phyloP scores from a whole-genome alignment of 1,140 invertebrate genomes.

The Vanessa atalanta region DNA sequence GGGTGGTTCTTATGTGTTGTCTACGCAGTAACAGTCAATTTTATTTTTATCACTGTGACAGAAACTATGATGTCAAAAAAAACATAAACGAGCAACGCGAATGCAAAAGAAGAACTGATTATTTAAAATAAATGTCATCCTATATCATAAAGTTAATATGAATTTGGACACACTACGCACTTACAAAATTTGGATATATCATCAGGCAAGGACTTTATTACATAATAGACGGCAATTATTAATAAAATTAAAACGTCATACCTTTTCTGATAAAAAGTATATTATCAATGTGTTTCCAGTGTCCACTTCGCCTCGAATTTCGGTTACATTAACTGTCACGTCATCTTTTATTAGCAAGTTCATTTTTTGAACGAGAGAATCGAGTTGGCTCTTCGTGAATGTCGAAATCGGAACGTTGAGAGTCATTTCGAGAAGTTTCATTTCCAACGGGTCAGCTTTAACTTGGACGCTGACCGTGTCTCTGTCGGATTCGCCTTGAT shows the following conservation, averaged over 20 bases:
- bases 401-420: slow-evolving; percentile 87
- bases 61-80: no score
- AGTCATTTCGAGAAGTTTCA: slow-evolving; percentile 90
- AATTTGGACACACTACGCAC: no score
- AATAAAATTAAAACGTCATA: slow-evolving; percentile 30
- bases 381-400: slow-evolving; percentile 88
- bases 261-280: slow-evolving; percentile 77
- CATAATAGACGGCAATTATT: no score
- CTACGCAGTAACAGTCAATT: no score
- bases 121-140: no score
- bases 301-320: slow-evolving; percentile 83
- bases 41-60: no score
- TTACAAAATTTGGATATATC: no score
- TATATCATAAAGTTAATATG: no score
- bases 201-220: no score
- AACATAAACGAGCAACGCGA: no score
- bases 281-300: slow-evolving; percentile 76
- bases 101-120: no score
- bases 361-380: slow-evolving; percentile 88
- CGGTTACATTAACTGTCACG: slow-evolving; percentile 83
- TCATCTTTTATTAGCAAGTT: slow-evolving; percentile 87
- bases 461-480: slow-evolving; percentile 93
- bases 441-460: slow-evolving; percentile 88
- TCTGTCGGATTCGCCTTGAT: slow-evolving; percentile 89
- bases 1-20: no score